A percentile compares a stretch with the other conserved stretches of the same genome.
Conservation (phyloP, 1,140 invertebrate species). For the Temnothorax nylanderi region DNA sequence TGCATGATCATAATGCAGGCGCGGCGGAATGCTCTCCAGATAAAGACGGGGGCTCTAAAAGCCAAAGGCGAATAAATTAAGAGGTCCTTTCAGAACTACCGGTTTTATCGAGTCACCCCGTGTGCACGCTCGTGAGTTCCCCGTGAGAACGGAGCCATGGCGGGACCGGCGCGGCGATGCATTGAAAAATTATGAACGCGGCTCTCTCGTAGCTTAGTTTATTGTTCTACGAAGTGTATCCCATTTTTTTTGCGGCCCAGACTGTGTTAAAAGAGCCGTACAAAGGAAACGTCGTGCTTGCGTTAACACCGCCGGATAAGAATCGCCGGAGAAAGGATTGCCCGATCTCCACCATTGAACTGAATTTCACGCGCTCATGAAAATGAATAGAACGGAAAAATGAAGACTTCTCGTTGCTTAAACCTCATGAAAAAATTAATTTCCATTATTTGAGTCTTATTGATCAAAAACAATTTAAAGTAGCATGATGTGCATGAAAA, state of each 20-base stretch:
- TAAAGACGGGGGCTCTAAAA: neutral
- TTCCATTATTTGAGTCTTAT: neutral
- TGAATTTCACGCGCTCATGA: constrained; percentile 32
- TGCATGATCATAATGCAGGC: neutral
- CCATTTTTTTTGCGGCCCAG: constrained; percentile 29
- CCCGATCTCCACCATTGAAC: neutral
- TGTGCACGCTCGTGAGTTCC: neutral
- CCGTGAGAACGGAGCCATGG: constrained; percentile 28
- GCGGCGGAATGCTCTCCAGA: neutral
- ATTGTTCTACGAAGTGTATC: constrained; percentile 59
- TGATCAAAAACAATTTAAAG: neutral
- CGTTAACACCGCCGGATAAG: constrained; percentile 45
- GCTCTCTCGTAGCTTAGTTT: constrained; percentile 39
- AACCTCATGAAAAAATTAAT: neutral
- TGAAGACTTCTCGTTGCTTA: no score
- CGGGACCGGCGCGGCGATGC: constrained; percentile 28
- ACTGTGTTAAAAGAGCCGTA: constrained; percentile 43
- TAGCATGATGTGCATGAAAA: neutral
- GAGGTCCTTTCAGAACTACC: neutral
- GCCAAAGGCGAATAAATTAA: constrained; percentile 7
- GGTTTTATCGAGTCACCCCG: constrained; percentile 34
- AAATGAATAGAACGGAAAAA: neutral
- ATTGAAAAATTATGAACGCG: constrained; percentile 57
- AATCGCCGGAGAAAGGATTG: constrained; percentile 38
- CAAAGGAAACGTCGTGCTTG: constrained; percentile 53